Evolutionary conservation across 2,797 vertebrate genomes (phyloP), one percentile per base, ranked within the genome.

Genomic region (Lepus townsendii): DNA sequence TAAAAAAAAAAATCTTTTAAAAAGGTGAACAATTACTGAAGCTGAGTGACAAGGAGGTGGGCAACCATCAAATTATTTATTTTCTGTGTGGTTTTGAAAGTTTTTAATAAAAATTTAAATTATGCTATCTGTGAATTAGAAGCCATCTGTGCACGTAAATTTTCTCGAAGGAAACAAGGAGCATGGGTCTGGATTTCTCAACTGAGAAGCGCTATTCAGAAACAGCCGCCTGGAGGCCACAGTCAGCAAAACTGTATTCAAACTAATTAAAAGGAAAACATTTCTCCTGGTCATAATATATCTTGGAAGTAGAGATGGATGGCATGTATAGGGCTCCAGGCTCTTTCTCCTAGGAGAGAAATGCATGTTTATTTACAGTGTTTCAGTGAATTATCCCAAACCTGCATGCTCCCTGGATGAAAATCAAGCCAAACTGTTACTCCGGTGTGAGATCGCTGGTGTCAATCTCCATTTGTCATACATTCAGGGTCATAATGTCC

Each of bases 51-150:
- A 38, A 52, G 13, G 27, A 30, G 30, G 26, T 0, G 17, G 5
- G 57, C 3, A 8, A 22, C 69, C 72, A 83, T 7, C 17, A 62
- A 60, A 60, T 26, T 13, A 4, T 20, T 57, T 77, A 26, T 27
- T 52, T 83, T 32, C 11, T 12, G 7, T 14, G 13, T 69, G 8
- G 11, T 26, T 69, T 52, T 90, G 32, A 87, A 87, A 62, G 24
- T 60, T 38, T 12, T 9, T 60, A 54, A 19, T 72, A 60, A 47
- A 79, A 60, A 19, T 82, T 82, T 75, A 80, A 82, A 38, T 26
- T 32, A n/a, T 32, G 7, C 63, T 79, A 62, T 69, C 52, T 72
- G 3, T 80, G 14, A 86, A 86, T 90, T 54, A 85, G 79, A 63
- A 83, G 50, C 83, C 52, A 11, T 16, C 60, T 69, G 38, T 62